These are phyloP conservation scores for Polyploca ridens DNA, from an alignment of 2,888 invertebrate genomes.

Conservation along the genomic window DNA sequence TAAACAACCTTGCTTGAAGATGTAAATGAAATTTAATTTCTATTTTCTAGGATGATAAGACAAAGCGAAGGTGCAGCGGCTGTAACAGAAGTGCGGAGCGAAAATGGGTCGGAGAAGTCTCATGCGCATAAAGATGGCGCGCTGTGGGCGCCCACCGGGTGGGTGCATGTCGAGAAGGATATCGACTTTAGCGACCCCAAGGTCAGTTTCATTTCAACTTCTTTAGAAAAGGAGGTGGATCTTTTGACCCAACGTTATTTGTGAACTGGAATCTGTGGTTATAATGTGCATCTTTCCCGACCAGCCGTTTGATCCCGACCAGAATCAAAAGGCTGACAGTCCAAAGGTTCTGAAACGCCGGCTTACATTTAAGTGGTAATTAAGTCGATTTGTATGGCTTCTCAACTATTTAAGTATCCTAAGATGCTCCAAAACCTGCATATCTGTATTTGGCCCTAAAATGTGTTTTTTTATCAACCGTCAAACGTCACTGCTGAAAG, in stretches of 20 bases:
- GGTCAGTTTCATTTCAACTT: conserved; percentile 65
- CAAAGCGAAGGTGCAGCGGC: conserved; percentile 65
- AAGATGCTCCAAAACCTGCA: too few species aligned
- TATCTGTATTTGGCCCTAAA: too few species aligned
- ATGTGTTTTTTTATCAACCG: neutral
- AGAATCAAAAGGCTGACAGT: neutral
- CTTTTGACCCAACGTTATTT: too few species aligned
- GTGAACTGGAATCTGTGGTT: too few species aligned
- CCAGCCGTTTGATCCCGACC: too few species aligned
- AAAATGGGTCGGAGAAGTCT: conserved; percentile 43
- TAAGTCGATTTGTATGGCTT: too few species aligned
- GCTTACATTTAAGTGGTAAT: too few species aligned
- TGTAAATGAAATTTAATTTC: neutral
- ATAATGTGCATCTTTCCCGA: neutral
- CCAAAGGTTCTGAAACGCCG: too few species aligned
- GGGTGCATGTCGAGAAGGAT: conserved; percentile 91
- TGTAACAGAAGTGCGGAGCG: conserved; percentile 39
- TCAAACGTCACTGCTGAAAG: neutral
- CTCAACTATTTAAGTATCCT: too few species aligned
- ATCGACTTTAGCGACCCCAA: conserved; percentile 92
- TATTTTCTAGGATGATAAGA: conserved; percentile 70
- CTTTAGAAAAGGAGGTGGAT: neutral
- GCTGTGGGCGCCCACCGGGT: conserved; percentile 89
- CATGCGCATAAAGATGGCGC: conserved; percentile 83
- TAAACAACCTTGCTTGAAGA: too few species aligned